Evolutionary conservation across 2,113 vertebrate species (phyloP).

Genomic region (Monarcha castaneiventris): DNA sequence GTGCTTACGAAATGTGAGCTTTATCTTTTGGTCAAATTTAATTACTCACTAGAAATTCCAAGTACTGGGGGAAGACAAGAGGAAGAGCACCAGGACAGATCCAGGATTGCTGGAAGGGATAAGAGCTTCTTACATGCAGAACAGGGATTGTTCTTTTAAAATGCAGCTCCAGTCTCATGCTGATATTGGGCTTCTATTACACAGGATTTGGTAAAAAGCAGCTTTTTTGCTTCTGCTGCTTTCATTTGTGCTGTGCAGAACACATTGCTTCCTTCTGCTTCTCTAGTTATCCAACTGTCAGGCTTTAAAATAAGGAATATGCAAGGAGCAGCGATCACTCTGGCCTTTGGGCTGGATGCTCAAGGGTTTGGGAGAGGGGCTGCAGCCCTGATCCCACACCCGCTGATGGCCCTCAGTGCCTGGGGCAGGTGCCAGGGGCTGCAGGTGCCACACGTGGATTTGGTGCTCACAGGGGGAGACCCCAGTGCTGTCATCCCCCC

Average conservation of each 20-base stretch:
- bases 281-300: not conserved
- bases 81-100: not conserved
- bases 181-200: not conserved
- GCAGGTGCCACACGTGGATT: accelerated
- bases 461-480: not conserved
- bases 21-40: not conserved
- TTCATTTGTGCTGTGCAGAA: not conserved
- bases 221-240: not conserved
- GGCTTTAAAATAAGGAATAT: not conserved
- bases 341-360: not conserved
- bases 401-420: accelerated
- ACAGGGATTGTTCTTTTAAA: not conserved
- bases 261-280: not conserved
- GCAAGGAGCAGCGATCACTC: accelerated
- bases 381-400: not conserved
- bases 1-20: not conserved
- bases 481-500: accelerated
- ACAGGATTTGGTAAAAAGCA: not conserved
- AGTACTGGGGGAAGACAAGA: not conserved
- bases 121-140: not conserved
- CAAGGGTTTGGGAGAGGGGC: not conserved
- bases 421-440: not conserved
- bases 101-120: not conserved
- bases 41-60: not conserved
- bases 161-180: not conserved